A percentile compares a stretch with the other conserved stretches of the same genome.
These are phyloP conservation scores for Ptyas mucosa DNA, from an alignment of 2,113 vertebrate genomes.

Conservation along the genomic window DNA sequence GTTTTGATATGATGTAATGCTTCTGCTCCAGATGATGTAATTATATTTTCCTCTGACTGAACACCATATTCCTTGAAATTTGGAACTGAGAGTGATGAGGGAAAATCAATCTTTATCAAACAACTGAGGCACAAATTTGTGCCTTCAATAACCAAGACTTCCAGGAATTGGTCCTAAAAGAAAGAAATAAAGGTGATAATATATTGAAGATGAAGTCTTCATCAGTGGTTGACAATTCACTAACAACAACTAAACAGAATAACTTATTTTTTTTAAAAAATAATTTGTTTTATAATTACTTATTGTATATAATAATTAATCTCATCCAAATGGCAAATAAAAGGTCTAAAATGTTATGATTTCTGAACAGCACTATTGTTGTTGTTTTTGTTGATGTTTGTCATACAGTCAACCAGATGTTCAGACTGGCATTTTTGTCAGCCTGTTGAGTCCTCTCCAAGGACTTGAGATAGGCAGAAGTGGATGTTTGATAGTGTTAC, in stretches of 20 bases:
- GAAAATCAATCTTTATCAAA: neutral
- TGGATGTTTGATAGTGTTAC: neutral
- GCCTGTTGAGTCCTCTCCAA: neutral
- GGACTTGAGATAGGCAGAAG: neutral
- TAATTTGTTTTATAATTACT: neutral
- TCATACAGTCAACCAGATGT: neutral
- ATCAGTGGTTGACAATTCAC: neutral
- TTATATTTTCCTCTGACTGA: conserved; percentile 1
- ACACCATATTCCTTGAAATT: neutral
- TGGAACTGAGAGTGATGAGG: neutral
- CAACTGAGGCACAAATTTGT: neutral
- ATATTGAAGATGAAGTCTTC: neutral
- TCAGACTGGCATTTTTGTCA: neutral
- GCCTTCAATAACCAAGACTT: neutral
- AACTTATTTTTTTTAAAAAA: neutral
- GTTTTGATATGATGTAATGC: conserved; percentile 28
- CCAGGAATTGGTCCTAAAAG: neutral
- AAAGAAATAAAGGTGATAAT: neutral
- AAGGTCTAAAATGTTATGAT: neutral
- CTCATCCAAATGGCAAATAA: neutral
- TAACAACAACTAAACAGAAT: neutral
- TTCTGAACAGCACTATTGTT: neutral
- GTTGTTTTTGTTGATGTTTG: neutral
- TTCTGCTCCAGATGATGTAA: conserved; percentile 20
- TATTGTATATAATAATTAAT: neutral